Conservation (phyloP, 2,888 invertebrate genomes). For the Hydraecia micacea region DNA sequence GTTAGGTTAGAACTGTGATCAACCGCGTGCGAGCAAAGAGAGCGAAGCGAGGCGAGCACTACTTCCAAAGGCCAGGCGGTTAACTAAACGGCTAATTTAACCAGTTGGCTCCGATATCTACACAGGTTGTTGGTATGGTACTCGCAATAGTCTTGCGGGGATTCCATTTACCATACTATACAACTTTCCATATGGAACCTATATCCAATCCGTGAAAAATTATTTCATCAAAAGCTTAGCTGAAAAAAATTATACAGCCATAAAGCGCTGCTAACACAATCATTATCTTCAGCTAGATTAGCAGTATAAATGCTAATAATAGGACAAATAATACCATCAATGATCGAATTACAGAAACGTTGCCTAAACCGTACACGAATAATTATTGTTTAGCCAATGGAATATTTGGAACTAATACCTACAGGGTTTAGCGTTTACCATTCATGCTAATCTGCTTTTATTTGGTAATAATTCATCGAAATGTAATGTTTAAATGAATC, state of each 20-base stretch:
- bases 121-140: background rate
- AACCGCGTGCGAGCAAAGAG: too few species aligned
- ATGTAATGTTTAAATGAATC: constrained; percentile 4
- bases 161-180: background rate
- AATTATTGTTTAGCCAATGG: constrained; percentile 38
- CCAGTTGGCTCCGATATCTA: too few species aligned
- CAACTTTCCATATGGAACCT: background rate
- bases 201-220: background rate
- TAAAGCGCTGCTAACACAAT: constrained; percentile 7
- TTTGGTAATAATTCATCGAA: constrained; percentile 29
- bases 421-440: constrained; percentile 40
- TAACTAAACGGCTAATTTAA: too few species aligned
- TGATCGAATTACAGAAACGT: constrained; percentile 42
- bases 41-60: too few species aligned
- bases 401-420: constrained; percentile 55
- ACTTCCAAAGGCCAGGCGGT: too few species aligned
- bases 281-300: constrained; percentile 42
- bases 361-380: constrained; percentile 31
- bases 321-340: constrained; percentile 40
- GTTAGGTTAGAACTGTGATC: too few species aligned
- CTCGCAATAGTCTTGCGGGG: background rate
- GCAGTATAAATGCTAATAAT: constrained; percentile 45
- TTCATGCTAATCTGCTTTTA: constrained; percentile 47
- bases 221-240: background rate
- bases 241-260: constrained; percentile 1